phyloP scores from a whole-genome alignment of 2,888 invertebrate genomes.

The Eupithecia abbreviata region DNA sequence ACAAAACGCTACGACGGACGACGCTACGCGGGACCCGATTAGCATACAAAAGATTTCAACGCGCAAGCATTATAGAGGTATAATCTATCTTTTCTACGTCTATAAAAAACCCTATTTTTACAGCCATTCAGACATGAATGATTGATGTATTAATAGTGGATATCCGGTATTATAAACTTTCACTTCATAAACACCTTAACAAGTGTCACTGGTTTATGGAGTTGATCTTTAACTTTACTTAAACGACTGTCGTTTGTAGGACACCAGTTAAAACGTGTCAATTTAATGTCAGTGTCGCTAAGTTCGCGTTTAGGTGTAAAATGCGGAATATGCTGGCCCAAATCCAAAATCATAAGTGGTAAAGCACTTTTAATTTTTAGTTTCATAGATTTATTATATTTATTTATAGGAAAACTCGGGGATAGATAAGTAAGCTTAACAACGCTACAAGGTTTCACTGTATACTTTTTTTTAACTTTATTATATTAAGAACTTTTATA shows the following conservation, averaged over 20 bases:
- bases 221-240: background rate
- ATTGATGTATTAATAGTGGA: constrained; percentile 14
- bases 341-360: no score
- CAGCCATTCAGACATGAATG: background rate
- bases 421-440: no score
- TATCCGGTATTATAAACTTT: constrained; percentile 33
- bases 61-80: background rate
- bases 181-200: constrained; percentile 21
- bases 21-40: background rate
- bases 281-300: background rate
- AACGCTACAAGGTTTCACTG: no score
- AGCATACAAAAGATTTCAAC: background rate
- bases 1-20: background rate
- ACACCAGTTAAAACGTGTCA: background rate
- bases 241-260: background rate
- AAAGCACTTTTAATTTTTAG: no score
- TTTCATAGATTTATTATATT: no score
- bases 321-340: no score
- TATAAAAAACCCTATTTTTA: background rate
- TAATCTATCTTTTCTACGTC: background rate
- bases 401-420: no score
- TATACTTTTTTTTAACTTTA: no score
- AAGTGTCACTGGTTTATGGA: constrained; percentile 13
- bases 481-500: no score
- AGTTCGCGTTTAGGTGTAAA: no score